Evolutionary conservation across 2,113 vertebrate genomes (phyloP), one percentile per base, ranked within the genome.

Genomic region (Pseudorectes ferrugineus): DNA sequence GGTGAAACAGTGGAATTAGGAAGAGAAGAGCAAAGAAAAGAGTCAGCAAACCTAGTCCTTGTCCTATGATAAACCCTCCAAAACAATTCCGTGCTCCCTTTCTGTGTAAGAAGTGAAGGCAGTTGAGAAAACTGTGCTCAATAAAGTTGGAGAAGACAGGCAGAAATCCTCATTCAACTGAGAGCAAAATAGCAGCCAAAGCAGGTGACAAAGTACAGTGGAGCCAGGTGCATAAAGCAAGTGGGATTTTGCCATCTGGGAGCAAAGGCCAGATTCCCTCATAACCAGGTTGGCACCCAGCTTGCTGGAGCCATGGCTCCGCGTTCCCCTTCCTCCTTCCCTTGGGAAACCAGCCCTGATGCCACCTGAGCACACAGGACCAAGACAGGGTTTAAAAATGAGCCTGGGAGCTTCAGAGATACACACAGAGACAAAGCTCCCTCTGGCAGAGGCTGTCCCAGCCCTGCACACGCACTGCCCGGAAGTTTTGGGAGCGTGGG

Each of bases 401-500:
- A 38, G 35, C 36, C 57, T 15, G 7, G 17, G 10, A 80, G 29
- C 31, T 80, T 24, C 1, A 0, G 33, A 28, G 40, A 51, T 5
- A 8, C 0, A 2, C 22, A 3, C 2, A 13, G 80, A 80, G 38
- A 28, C 9, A 36, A 59, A 63, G 26, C 26, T 42, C 57, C 28
- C 45, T 79, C 58, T 25, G 10, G 73, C 55, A 74, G 73, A 49
- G 35, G 49, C 29, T 46, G 59, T 29, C 5, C 42, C 51, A 70
- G 77, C 51, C 61, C 82, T 40, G 31, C 66, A 58, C 17, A 21
- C 0, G 1, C 1, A 1, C 28, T 79, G 52, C n/a, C 49, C 2
- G 3, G 58, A 16, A 0, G 0, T 57, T 79, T 6, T 2, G 2
- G 72, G 49, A 35, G 7, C 0, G 1, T 10, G 26, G 7, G 1